Evolutionary conservation across 2,888 invertebrate species (phyloP), one percentile per base, ranked within the genome.

Genomic region (Protodeltote pygarga): DNA sequence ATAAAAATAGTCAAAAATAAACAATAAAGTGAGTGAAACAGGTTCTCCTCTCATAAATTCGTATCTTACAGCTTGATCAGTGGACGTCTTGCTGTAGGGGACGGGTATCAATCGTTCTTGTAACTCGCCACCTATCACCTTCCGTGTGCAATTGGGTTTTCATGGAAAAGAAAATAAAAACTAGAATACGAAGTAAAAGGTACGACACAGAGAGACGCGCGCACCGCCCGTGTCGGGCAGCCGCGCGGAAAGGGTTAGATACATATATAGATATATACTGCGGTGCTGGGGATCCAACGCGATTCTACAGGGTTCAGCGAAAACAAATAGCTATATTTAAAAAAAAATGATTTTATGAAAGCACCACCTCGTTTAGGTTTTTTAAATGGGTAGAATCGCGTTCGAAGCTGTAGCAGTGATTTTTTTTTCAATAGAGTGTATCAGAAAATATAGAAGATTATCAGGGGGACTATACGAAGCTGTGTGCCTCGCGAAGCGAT

Each of bases 51-150:
- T 74, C 72, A 64, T 63, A 65, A 74, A 75, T 62, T 71, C 70
- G 81, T 79, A 79, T 96, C 98, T 98, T 98, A 98, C 98, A 97
- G 98, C 98, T 97, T 98, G 98, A 95, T 98, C 98, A 94, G 98
- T 98, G 94, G 98, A 98, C 94, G 97, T 98, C 97, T 98, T 98
- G 98, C 98, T 98, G 97, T 98, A 98, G 93, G 98, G 98, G 94
- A 98, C 98, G 94, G 98, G 98, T 94, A 98, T 98, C 96, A 98
- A 97, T 94, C 98, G 97, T 95, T 98, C 98, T 96, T 98, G 98
- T 95, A 98, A 98, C 95, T 98, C 98, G 94, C 98, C 98, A 96
- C 98, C 98, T 97, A 98, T 98, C 96, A 98, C 98, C 98, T 98
- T 97, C 95, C 97, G 96, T 95, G 96, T 95, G 95, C 96, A 96